Percentiles rank a stretch among this genome's conserved stretches.
Evolutionary conservation across 1,140 invertebrate species (phyloP).

Genomic region (Conopomorpha cramerella): DNA sequence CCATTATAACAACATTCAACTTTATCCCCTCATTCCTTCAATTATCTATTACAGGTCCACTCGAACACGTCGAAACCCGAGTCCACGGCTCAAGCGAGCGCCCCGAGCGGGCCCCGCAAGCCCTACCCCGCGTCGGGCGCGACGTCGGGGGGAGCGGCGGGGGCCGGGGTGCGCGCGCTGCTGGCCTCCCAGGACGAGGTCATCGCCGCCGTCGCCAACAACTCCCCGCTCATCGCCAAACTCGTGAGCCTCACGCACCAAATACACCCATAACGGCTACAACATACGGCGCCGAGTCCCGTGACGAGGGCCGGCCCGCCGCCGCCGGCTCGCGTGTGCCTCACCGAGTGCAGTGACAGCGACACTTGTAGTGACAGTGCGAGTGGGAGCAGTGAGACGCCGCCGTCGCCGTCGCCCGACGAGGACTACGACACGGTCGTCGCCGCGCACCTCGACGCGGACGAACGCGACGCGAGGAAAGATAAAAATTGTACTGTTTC

Average conservation of each 20-base stretch:
- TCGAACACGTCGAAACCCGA: constrained; percentile 10
- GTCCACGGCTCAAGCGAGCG: no score
- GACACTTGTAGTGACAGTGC: no score
- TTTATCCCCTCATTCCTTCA: no score
- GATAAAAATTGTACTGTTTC: no score
- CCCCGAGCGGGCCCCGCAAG: not conserved
- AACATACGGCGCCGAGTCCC: not conserved
- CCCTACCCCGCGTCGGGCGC: constrained; percentile 3
- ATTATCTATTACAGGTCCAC: constrained; percentile 8
- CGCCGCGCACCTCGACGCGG: not conserved
- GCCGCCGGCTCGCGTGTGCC: no score
- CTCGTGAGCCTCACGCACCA: constrained; percentile 14
- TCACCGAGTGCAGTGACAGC: no score
- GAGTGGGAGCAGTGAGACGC: constrained; percentile 2
- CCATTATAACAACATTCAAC: no score
- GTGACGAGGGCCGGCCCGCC: not conserved
- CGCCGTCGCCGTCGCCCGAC: not conserved
- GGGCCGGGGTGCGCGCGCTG: constrained; percentile 26
- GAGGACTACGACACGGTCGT: not conserved
- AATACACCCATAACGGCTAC: constrained; percentile 19
- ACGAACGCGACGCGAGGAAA: no score
- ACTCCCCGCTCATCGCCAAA: constrained; percentile 24
- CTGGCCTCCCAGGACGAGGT: constrained; percentile 26
- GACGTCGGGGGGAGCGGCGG: constrained; percentile 11
- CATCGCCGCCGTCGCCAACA: constrained; percentile 13